Conservation (phyloP, 2,797 vertebrate genomes). For the Pampus argenteus region DNA sequence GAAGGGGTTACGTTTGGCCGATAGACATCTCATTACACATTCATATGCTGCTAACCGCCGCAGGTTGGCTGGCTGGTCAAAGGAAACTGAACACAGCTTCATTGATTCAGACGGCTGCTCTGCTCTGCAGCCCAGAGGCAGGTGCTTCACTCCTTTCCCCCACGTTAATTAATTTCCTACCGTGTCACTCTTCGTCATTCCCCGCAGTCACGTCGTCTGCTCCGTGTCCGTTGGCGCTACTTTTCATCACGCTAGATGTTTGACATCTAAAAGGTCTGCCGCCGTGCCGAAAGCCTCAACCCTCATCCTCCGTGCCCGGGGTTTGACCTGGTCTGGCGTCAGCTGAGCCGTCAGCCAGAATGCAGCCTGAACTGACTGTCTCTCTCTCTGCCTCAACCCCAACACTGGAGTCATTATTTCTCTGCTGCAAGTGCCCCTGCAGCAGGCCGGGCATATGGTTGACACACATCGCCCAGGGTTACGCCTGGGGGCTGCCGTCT, state of each 20-base stretch:
- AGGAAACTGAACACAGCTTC: conserved; percentile 47
- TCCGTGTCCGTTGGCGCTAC: conserved; percentile 42
- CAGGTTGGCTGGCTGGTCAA: conserved; percentile 62
- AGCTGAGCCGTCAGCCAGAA: conserved; percentile 44
- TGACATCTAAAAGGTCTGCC: conserved; percentile 34
- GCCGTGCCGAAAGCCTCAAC: neutral
- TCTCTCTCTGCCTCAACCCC: conserved; percentile 48
- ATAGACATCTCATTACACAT: conserved; percentile 81
- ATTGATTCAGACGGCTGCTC: conserved; percentile 65
- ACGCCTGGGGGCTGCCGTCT: conserved; percentile 56
- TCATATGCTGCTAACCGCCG: conserved; percentile 70
- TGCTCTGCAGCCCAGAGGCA: conserved; percentile 52
- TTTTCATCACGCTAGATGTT: conserved; percentile 57
- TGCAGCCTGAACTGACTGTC: conserved; percentile 26
- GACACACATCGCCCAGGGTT: conserved; percentile 69
- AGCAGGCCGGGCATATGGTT: conserved; percentile 66
- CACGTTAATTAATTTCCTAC: conserved; percentile 71
- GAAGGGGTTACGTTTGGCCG: conserved; percentile 49
- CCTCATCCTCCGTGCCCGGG: conserved; percentile 33
- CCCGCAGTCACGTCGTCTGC: conserved; percentile 32
- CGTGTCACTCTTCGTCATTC: conserved; percentile 44
- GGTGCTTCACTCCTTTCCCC: conserved; percentile 46
- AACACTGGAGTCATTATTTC: conserved; percentile 65
- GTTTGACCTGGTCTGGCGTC: conserved; percentile 60
- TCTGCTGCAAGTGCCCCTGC: conserved; percentile 35